A percentile compares a stretch with the other conserved stretches of the same genome.
Evolutionary conservation across 2,797 vertebrate species (phyloP).

Genomic region (Yasuhikotakia modesta): DNA sequence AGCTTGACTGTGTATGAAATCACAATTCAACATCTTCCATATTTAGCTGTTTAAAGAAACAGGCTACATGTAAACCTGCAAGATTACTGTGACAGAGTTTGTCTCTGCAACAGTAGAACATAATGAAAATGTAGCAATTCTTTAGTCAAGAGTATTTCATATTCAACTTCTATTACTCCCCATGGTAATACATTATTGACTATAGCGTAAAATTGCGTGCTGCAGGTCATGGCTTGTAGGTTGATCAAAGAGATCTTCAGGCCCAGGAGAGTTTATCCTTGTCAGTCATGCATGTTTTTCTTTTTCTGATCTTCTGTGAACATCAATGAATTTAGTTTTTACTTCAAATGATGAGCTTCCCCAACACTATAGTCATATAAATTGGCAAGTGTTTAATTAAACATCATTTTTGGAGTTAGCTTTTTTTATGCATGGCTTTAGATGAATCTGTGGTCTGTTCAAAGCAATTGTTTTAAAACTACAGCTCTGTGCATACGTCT

Average conservation of each 20-base stretch:
- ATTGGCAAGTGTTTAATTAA: constrained; percentile 7
- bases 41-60: background rate
- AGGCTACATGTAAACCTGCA: background rate
- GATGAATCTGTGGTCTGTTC: background rate
- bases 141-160: constrained; percentile 9
- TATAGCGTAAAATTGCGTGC: background rate
- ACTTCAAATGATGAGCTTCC: background rate
- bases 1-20: constrained; percentile 3
- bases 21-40: constrained; percentile 6
- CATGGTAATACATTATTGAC: constrained; percentile 41
- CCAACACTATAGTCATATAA: background rate
- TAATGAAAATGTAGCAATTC: background rate
- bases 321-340: constrained; percentile 17
- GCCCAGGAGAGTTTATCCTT: background rate
- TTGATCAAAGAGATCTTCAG: constrained; percentile 26
- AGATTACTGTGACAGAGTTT: constrained; percentile 6
- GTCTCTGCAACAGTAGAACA: constrained; percentile 4
- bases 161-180: constrained; percentile 19
- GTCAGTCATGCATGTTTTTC: constrained; percentile 13
- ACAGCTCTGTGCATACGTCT: background rate
- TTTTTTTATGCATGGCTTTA: background rate
- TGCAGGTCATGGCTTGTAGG: constrained; percentile 17
- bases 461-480: background rate
- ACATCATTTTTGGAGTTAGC: background rate
- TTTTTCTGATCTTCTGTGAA: constrained; percentile 10